phyloP scores from a whole-genome alignment of 2,797 vertebrate genomes.

The Podarcis lilfordi region DNA sequence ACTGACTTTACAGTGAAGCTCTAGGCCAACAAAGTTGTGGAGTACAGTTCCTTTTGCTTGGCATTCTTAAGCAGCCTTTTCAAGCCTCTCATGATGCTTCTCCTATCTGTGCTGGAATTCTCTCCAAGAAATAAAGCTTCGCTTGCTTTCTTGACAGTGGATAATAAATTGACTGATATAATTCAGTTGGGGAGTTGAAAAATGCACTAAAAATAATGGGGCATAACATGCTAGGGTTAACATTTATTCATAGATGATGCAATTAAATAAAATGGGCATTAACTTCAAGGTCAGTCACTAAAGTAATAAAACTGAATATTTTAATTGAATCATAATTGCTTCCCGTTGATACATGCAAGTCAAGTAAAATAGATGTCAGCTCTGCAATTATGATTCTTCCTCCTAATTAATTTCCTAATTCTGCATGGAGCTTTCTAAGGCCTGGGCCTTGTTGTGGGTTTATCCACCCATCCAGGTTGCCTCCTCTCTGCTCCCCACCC shows the following conservation, averaged over 20 bases:
- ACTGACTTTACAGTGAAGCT: constrained; percentile 71
- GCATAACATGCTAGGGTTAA: constrained; percentile 81
- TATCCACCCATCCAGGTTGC: constrained; percentile 71
- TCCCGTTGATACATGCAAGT: constrained; percentile 79
- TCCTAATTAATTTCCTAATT: constrained; percentile 82
- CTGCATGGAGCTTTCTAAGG: constrained; percentile 63
- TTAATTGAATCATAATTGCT: constrained; percentile 85
- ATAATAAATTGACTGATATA: constrained; percentile 74
- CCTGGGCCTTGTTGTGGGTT: constrained; percentile 75
- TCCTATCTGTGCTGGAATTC: constrained; percentile 45
- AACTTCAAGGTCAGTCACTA: constrained; percentile 83
- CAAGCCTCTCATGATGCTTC: constrained; percentile 65
- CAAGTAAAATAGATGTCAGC: constrained; percentile 80
- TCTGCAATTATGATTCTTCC: constrained; percentile 74
- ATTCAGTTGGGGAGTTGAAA: constrained; percentile 74
- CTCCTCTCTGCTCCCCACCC: constrained; percentile 22
- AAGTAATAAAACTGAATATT: constrained; percentile 82
- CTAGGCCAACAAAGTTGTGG: constrained; percentile 51
- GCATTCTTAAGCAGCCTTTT: constrained; percentile 58
- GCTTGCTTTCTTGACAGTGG: constrained; percentile 62
- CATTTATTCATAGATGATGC: constrained; percentile 81
- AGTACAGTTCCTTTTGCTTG: constrained; percentile 53
- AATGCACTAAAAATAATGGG: constrained; percentile 81
- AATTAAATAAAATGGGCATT: constrained; percentile 82
- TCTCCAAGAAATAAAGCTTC: constrained; percentile 68